Evolutionary conservation across 2,888 invertebrate genomes (phyloP), one percentile per base, ranked within the genome.

Genomic region (Malacosoma neustria): DNA sequence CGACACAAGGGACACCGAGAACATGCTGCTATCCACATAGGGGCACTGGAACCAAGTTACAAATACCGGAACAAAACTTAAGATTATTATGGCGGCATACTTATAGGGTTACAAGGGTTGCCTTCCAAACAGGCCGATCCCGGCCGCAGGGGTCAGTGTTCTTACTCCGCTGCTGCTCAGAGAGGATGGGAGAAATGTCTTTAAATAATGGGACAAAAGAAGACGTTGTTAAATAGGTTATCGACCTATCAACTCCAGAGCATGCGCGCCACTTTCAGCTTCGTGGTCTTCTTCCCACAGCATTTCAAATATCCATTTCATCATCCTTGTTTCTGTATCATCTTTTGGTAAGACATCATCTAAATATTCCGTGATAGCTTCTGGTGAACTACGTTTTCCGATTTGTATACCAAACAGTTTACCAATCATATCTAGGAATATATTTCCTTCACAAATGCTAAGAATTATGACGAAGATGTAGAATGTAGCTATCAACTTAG

Each of bases 331-430:
- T 40, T 80, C 79, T 13, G 51, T 43, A 40, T 82, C 81, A 34
- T 81, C 80, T 45, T 77, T 76, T 0, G 77, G 77, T 31, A 63
- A 81, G 3, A 76, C 42, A 2, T 59, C 54, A 43, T 82, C 79
- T 34, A 84, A 40, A 30, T 68, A 74, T 32, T 65, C 54, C n/a
- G 63, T 52, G 3, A 80, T 57, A 0, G 67, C 54, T 9, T 77
- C 75, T 0, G 73, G 58, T 51, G 79, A 56, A 37, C 74, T 65
- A 29, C 79, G 57, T 33, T 59, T 51, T 32, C 61, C 57, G 12
- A 42, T 43, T 15, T 43, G 44, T 5, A 31, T 32, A 9, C 43
- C 56, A 22, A 57, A 47, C 11, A 51, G 32, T 9, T 42, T 46
- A 30, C 47, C 48, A 0, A 56, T 37, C 48, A 65, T 53, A 29